A percentile compares a stretch with the other conserved stretches of the same genome.
Conservation (phyloP, 2,113 vertebrate genomes). For the Paedocypris sp. region DNA sequence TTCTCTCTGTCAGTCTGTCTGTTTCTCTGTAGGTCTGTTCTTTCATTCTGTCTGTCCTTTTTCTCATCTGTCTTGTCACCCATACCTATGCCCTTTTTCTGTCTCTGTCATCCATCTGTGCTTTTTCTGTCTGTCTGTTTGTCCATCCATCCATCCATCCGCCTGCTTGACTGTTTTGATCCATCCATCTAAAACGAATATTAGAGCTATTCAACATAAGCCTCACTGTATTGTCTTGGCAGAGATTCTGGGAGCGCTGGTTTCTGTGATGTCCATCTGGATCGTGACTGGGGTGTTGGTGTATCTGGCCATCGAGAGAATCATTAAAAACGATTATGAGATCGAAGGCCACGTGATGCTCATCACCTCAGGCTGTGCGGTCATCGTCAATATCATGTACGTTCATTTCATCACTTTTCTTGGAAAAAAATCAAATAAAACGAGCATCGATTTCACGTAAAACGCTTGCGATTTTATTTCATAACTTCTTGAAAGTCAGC, state of each 20-base stretch:
- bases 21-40: no score
- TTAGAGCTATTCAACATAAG: background rate
- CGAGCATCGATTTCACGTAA: background rate
- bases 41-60: no score
- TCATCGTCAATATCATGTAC: slow-evolving; percentile 85
- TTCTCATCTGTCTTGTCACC: no score
- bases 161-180: background rate
- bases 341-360: slow-evolving; percentile 86
- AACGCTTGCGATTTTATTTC: background rate
- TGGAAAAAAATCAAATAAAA: background rate
- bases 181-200: background rate
- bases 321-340: slow-evolving; percentile 84
- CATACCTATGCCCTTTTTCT: no score
- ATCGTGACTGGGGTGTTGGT: slow-evolving; percentile 81
- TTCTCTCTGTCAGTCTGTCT: no score
- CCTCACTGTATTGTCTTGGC: background rate
- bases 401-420: slow-evolving; percentile 31
- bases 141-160: no score
- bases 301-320: slow-evolving; percentile 82
- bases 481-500: no score
- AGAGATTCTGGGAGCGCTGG: slow-evolving; percentile 86
- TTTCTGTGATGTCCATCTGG: slow-evolving; percentile 91
- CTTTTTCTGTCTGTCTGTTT: no score
- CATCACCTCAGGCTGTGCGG: slow-evolving; percentile 75
- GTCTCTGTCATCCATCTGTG: no score